Evolutionary conservation across 1,140 invertebrate species (phyloP), one percentile per base, ranked within the genome.

Genomic region (Zaprionus tsacasi): DNA sequence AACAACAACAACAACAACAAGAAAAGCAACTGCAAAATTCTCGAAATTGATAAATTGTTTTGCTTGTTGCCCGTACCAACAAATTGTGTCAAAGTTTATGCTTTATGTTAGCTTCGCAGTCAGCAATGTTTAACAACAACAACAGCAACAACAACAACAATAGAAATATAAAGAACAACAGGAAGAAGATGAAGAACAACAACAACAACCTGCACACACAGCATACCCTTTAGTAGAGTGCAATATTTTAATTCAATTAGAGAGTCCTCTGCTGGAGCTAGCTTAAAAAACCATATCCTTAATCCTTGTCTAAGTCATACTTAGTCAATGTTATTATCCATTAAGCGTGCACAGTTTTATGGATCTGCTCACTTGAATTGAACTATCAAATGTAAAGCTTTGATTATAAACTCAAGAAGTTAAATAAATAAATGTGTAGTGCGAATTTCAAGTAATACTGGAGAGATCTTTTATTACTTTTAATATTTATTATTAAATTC

Each of bases 391-490:
- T 70, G 61, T 78, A 76, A 76, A 76, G 78, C 78, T 78, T 85
- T 85, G 68, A 52, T 63, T 80, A 55, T 81, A 40, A 83, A 55
- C 68, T 61, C 40, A 85, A 64, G 40, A 25, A 0, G 17, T n/a
- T 52, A 56, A 52, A 73, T 59, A 69, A 72, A 68, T 67, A 70
- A 85, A 87, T 86, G 61, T 73, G 76, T 86, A 86, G 82, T 67
- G 76, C 33, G 67, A 72, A 57, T 45, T 65, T 12, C 2, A 43
- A 40, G 6, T 17, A 25, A 50, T 6, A 1, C 4, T 13, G 13
- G 38, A 40, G 12, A 40, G 27, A 30, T 2, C 3, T 30, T 5
- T 30, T 2, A 40, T 5, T 5, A 13, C 11, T n/a, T 13, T 13
- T 11, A 5, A 13, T 13, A 12, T 40, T 40, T 6, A 48, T 21